These are phyloP conservation scores for Ptilodon capucinus DNA, from an alignment of 2,888 invertebrate genomes.

Conservation along the genomic window DNA sequence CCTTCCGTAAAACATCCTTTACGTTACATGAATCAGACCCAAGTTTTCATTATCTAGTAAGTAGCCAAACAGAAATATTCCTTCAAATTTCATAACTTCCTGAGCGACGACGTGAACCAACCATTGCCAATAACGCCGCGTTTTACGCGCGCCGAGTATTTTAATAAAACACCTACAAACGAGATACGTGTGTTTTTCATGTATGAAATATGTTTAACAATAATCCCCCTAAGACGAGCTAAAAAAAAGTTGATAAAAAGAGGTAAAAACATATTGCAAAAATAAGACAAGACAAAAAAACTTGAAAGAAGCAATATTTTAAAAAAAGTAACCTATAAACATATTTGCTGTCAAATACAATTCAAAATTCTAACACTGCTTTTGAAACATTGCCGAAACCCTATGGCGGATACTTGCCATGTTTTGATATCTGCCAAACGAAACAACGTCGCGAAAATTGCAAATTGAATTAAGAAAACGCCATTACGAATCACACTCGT, in stretches of 20 bases:
- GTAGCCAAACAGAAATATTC: background rate
- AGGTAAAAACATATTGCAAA: too few species aligned
- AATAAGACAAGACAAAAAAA: too few species aligned
- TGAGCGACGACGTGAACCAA: constrained; percentile 2
- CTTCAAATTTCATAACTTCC: background rate
- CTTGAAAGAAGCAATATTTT: too few species aligned
- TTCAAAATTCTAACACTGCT: too few species aligned
- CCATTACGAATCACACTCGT: constrained; percentile 34
- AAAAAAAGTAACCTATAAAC: too few species aligned
- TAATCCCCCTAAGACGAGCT: constrained; percentile 39
- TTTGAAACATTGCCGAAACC: too few species aligned
- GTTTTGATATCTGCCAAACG: constrained; percentile 2
- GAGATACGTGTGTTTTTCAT: constrained; percentile 44
- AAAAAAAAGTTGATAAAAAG: too few species aligned
- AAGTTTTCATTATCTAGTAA: background rate
- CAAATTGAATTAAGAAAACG: constrained; percentile 39
- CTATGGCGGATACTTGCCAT: too few species aligned
- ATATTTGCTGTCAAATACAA: too few species aligned
- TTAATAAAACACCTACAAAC: constrained; percentile 53
- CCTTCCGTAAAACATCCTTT: too few species aligned
- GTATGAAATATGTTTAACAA: constrained; percentile 55
- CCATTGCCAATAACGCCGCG: constrained; percentile 15
- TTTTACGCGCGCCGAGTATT: constrained; percentile 19
- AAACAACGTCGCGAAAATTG: constrained; percentile 3
- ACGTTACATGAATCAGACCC: background rate